Evolutionary conservation across 2,797 vertebrate species (phyloP), one percentile per base, ranked within the genome.

Genomic region (Sebastiscus albofasciatus): DNA sequence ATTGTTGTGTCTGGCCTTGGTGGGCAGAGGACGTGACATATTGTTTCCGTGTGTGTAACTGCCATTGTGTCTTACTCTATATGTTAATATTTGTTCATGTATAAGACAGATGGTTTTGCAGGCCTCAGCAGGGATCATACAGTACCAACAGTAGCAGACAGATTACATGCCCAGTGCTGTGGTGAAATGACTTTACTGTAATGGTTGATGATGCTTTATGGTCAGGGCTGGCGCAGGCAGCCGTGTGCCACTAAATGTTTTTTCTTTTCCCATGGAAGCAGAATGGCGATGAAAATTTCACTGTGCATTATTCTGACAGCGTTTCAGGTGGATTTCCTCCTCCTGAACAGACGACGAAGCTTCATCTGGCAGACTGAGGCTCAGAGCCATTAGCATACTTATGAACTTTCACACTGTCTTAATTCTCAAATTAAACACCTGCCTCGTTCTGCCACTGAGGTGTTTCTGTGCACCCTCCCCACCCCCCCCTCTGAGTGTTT

Each of bases 391-490:
- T 94, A 93, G 89, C 94, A 92, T 91, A 87, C 87, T 94, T 90
- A 94, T 89, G 91, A 94, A 95, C 92, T 90, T 95, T 94, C 94
- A 92, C 94, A 94, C 93, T 58, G 75, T 90, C 93, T 94, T 93
- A 91, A 93, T 94, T 93, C 91, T 86, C 85, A 95, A 93, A 95
- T 95, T 78, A 94, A 95, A 95, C 94, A 94, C 93, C 94, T 95
- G 93, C 87, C 86, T 93, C 62, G 3, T 87, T 84, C 75, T 81
- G 31, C 77, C 20, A n/a, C 85, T 72, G 79, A 92, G 84, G 88
- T 93, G 90, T 93, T 88, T 91, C 75, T 54, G 76, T 74, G 54
- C 74, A 72, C 18, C 27, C 54, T 20, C 5, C 22, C 52, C 24
- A 52, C 12, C 13, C 31, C 22, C 11, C 61, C 8, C 33, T 59